Base-by-base conservation (phyloP, 2,797 vertebrate species). In the Lophius americanus region DNA sequence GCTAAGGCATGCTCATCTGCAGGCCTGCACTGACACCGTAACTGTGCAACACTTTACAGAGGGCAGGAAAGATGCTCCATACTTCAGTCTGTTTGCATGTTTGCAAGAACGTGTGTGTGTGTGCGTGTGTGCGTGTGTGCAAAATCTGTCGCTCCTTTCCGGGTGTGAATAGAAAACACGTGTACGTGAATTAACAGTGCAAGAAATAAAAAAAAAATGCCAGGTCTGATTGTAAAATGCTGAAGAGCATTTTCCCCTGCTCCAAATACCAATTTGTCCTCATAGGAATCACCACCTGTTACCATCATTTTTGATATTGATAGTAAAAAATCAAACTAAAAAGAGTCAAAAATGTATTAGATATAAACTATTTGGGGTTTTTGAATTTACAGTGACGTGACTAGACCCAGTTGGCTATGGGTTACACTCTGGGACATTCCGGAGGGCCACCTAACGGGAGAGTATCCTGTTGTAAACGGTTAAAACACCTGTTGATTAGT, bases 1-100 rank as follows among this genome's bases (percentile, higher is more conserved):
- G 88, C 89, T 91, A 86, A 91, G 86, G 91, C 84, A 92, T 70
- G 94, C 84, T 93, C 82, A 90, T 92, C 92, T 93, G 92, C 86
- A 82, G 56, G 81, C 75, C 79, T 42, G 35, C 58, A 73, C 54
- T 82, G 59, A 51, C 63, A 48, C 71, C 53, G 53, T 14, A 51
- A 59, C 75, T 61, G 70, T 66, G 75, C 74, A 75, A 64, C 69
- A 65, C 68, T 75, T 74, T 11, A 47, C 54, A 63, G 64, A 62
- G 44, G 43, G 57, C 37, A 32, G 56, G 51, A 73, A 77, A 60
- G 76, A 81, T 43, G 81, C 79, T 66, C 33, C 33, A 52, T 14
- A 75, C 72, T 43, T 56, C 46, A 23, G 23, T 50, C 11, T 65
- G 43, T 53, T 67, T 5, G 66, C 52, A 37, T 58, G 64, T 72